Conservation (phyloP, 2,113 vertebrate genomes). For the Brachyistius frenatus region DNA sequence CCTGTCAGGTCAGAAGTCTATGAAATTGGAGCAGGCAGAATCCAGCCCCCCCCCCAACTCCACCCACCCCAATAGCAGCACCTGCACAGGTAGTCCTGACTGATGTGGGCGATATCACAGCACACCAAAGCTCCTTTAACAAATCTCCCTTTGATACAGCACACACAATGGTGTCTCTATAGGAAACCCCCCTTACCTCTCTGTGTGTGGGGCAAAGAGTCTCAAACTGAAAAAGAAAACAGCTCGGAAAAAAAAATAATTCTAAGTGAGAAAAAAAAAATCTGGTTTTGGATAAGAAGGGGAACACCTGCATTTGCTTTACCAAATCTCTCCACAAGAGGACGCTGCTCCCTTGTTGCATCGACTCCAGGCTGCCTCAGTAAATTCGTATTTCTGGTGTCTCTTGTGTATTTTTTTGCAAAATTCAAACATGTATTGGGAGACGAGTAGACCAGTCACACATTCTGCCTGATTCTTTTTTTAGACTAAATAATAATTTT, state of each 20-base stretch:
- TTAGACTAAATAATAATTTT: too few species aligned
- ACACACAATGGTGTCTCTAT: slow-evolving; percentile 83
- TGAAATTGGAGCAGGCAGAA: slow-evolving; percentile 76
- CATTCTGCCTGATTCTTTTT: too few species aligned
- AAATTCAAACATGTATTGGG: too few species aligned
- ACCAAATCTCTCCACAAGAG: slow-evolving; percentile 72
- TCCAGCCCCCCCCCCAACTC: slow-evolving; percentile 2
- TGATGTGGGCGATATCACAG: slow-evolving; percentile 80
- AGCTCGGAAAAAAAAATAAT: neutral
- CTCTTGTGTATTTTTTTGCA: too few species aligned
- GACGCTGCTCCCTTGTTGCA: slow-evolving; percentile 60
- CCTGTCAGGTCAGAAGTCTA: slow-evolving; percentile 34
- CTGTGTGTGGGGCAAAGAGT: slow-evolving; percentile 16
- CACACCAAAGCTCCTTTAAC: slow-evolving; percentile 76
- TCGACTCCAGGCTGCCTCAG: neutral
- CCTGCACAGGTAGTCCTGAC: slow-evolving; percentile 74
- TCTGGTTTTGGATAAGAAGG: neutral
- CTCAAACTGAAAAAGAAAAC: slow-evolving; percentile 42
- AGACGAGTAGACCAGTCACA: too few species aligned
- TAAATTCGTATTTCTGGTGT: too few species aligned
- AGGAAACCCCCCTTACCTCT: slow-evolving; percentile 47
- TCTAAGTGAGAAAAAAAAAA: slow-evolving; percentile 20
- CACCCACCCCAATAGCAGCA: slow-evolving; percentile 44
- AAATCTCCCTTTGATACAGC: slow-evolving; percentile 82
- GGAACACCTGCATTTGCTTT: slow-evolving; percentile 26